Evolutionary conservation across 2,888 invertebrate genomes (phyloP).

Genomic region (Stenurella melanura): DNA sequence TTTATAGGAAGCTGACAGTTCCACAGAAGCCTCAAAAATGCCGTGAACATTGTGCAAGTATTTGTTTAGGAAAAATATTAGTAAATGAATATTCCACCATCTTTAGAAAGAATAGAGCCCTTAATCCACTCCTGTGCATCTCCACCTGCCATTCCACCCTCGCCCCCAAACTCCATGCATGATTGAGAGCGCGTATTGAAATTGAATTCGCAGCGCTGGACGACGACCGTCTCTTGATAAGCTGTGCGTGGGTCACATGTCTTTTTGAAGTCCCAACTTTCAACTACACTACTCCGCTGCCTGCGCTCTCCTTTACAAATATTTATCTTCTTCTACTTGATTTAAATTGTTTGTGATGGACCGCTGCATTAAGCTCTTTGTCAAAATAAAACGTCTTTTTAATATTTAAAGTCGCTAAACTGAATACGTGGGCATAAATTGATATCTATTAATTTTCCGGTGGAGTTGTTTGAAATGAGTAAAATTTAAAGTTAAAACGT

Average conservation of each 20-base stretch:
- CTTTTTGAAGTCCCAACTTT: constrained; percentile 61
- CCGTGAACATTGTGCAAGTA: no score
- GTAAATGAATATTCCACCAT: background rate
- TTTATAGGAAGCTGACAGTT: no score
- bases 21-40: no score
- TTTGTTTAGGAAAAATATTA: no score
- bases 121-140: constrained; percentile 45
- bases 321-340: constrained; percentile 64
- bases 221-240: constrained; percentile 66
- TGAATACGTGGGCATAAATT: constrained; percentile 18
- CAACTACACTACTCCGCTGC: constrained; percentile 53
- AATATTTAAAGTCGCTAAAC: constrained; percentile 41
- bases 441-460: background rate
- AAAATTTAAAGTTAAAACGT: background rate
- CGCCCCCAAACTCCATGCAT: constrained; percentile 70
- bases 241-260: constrained; percentile 65
- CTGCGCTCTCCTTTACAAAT: constrained; percentile 58
- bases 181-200: constrained; percentile 74
- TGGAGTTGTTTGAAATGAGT: background rate
- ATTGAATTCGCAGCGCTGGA: constrained; percentile 72
- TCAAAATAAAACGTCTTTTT: constrained; percentile 45
- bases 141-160: constrained; percentile 50
- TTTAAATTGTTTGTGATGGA: constrained; percentile 64
- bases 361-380: constrained; percentile 58
- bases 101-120: constrained; percentile 19